Base-by-base conservation (phyloP, 2,797 vertebrate species). In the Ciconia nigra region DNA sequence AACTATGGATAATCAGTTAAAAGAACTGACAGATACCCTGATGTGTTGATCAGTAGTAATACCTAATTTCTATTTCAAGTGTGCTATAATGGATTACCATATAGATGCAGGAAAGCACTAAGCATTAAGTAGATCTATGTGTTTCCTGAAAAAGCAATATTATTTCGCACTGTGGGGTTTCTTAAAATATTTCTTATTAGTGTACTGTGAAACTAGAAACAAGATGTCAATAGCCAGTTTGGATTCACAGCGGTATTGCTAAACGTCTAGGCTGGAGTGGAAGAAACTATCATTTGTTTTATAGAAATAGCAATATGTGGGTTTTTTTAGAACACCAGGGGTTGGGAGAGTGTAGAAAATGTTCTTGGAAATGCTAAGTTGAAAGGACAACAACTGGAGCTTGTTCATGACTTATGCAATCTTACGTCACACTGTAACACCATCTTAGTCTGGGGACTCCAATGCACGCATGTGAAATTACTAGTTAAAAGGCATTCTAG, bases 61-160 rank as follows among this genome's bases (percentile, higher is more conserved):
- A 98, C 99, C 98, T 98, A 97, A 99, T 99, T 99, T 99, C 97
- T 98, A 99, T 99, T 99, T 99, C 85, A 97, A 98, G 98, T 98
- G 98, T 98, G 98, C 96, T 97, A 51, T 98, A 98, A 98, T 99
- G 99, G 99, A 99, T 99, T 99, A 99, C 96, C 98, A 98, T 98
- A 98, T 98, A 98, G 97, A 98, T 98, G 95, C 93, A 96, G 88
- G 95, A 97, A 96, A 98, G 95, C 96, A 96, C 92, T 85, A 88
- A 97, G 98, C 97, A 98, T 98, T 98, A 98, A 97, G 93, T 61
- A 97, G 96, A 96, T 93, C 96, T 97, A 17, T 96, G 90, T 98
- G 96, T 96, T 97, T 98, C 97, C 96, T 91, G 86, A 73, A 94
- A 97, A 97, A 97, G 96, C 96, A 97, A 96, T 97, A 97, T 98